phyloP scores from a whole-genome alignment of 1,140 invertebrate genomes.

The Cylas formicarius region DNA sequence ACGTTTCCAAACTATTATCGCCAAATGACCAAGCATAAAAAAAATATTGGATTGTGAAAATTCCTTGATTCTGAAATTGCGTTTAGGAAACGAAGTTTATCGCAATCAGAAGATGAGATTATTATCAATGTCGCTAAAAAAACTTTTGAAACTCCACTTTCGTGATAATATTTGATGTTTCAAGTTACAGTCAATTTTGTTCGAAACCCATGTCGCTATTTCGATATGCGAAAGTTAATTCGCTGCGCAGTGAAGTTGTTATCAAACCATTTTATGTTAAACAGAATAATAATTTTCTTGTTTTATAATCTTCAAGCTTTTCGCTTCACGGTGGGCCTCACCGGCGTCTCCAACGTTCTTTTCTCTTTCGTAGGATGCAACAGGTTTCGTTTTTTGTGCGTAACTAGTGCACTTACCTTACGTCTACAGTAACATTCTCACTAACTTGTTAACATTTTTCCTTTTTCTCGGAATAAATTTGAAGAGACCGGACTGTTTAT shows the following conservation, averaged over 20 bases:
- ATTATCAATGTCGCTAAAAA: neutral
- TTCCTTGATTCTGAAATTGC: too few relatives aligned
- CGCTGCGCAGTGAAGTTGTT: slow-evolving; percentile 13
- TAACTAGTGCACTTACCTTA: slow-evolving; percentile 30
- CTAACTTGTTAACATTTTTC: too few relatives aligned
- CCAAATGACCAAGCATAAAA: too few relatives aligned
- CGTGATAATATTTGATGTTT: neutral
- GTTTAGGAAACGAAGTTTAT: too few relatives aligned
- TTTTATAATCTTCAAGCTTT: slow-evolving; percentile 19
- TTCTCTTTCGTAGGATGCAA: slow-evolving; percentile 23
- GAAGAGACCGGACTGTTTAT: too few relatives aligned
- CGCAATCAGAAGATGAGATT: too few relatives aligned
- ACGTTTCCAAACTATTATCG: too few relatives aligned
- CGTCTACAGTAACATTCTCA: too few relatives aligned
- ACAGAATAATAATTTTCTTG: slow-evolving; percentile 21
- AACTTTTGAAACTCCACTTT: neutral
- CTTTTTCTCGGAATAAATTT: too few relatives aligned
- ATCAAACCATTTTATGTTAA: slow-evolving; percentile 12
- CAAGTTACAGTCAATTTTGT: neutral
- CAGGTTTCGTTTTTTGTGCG: slow-evolving; percentile 28
- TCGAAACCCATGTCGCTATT: neutral
- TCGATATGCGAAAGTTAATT: slow-evolving; percentile 10
- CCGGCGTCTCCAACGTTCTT: slow-evolving; percentile 8
- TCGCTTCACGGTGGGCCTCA: slow-evolving; percentile 25
- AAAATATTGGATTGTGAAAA: too few relatives aligned